A percentile compares a stretch with the other conserved stretches of the same genome.
phyloP scores from a whole-genome alignment of 2,888 invertebrate genomes.

The Priocnemis perturbator region DNA sequence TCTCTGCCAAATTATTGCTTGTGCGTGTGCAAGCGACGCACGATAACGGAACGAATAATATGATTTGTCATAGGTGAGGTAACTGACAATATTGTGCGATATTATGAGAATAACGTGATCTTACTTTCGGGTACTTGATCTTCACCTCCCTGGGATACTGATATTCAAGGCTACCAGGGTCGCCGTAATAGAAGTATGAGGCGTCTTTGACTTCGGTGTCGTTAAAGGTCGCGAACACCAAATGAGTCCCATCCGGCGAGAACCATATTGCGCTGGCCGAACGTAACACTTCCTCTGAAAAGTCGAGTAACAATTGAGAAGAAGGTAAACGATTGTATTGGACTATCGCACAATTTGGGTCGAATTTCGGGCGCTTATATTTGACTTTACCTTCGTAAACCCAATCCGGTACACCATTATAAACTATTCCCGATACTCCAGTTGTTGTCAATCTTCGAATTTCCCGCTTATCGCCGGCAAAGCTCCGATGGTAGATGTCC shows the following conservation, averaged over 20 bases:
- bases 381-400: conserved; percentile 87
- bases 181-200: conserved; percentile 82
- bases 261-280: conserved; percentile 87
- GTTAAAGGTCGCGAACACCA: conserved; percentile 86
- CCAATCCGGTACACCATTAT: conserved; percentile 93
- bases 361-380: background rate
- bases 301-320: conserved; percentile 7
- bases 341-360: too few relatives aligned
- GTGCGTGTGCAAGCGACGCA: too few relatives aligned
- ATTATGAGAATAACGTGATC: too few relatives aligned
- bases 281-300: conserved; percentile 86
- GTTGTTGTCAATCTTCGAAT: conserved; percentile 78
- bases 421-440: conserved; percentile 81
- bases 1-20: too few relatives aligned
- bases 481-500: conserved; percentile 80
- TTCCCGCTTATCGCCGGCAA: conserved; percentile 47
- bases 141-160: conserved; percentile 83
- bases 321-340: conserved; percentile 8
- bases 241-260: conserved; percentile 81
- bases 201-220: conserved; percentile 82
- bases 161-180: conserved; percentile 77
- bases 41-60: too few relatives aligned
- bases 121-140: conserved; percentile 87
- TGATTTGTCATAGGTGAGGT: too few relatives aligned
- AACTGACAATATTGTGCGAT: too few relatives aligned